Percentiles rank a stretch among this genome's conserved stretches.
Evolutionary conservation across 2,797 vertebrate species (phyloP).

Genomic region (Notamacropus eugenii): DNA sequence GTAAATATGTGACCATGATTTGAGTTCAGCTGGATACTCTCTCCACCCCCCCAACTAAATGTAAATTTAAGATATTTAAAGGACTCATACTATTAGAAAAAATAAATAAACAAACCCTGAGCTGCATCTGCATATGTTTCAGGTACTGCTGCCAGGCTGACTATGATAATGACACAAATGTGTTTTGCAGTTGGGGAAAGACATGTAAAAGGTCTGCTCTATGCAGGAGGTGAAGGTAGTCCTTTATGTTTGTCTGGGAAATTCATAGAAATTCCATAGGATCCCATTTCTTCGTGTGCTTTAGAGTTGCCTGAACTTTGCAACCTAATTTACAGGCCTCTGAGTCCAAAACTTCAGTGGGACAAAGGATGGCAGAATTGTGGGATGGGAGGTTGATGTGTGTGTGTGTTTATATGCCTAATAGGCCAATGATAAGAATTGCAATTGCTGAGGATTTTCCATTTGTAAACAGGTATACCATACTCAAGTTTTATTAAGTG

Average conservation of each 20-base stretch:
- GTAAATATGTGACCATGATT: conserved; percentile 51
- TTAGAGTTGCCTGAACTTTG: conserved; percentile 73
- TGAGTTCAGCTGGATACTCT: conserved; percentile 61
- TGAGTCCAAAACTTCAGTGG: conserved; percentile 37
- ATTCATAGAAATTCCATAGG: conserved; percentile 67
- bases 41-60: neutral
- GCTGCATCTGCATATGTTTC: neutral
- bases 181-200: conserved; percentile 73
- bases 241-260: conserved; percentile 73
- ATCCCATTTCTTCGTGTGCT: conserved; percentile 74
- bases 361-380: neutral
- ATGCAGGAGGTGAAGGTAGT: conserved; percentile 71
- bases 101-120: neutral
- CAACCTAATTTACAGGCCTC: conserved; percentile 74
- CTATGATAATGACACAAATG: conserved; percentile 14
- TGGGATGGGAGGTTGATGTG: neutral
- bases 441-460: neutral
- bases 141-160: conserved; percentile 46
- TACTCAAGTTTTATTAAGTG: neutral
- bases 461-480: neutral
- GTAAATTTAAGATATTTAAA: conserved; percentile 50
- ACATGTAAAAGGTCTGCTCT: conserved; percentile 35
- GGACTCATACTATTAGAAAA: neutral
- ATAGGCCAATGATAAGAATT: neutral
- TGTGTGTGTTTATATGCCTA: neutral